Conservation (phyloP, 2,888 invertebrate genomes). For the Tetragonisca angustula region DNA sequence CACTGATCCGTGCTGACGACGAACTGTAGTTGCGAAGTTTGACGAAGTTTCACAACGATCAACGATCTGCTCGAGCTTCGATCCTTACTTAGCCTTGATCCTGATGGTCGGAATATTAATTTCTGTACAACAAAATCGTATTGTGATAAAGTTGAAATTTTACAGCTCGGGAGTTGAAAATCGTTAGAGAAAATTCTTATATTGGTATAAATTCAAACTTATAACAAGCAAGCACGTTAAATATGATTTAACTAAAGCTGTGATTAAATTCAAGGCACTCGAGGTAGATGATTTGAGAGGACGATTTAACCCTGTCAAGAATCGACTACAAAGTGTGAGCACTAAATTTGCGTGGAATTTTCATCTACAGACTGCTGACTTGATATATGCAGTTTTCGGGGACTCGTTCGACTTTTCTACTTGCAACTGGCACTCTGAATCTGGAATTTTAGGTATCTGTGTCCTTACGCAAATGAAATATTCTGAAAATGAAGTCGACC, state of each 20-base stretch:
- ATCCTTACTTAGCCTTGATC: neutral
- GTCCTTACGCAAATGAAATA: neutral
- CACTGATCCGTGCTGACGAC: slow-evolving; percentile 1
- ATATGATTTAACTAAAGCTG: neutral
- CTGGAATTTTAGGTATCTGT: neutral
- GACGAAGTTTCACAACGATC: neutral
- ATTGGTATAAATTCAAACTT: neutral
- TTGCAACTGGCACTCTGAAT: neutral
- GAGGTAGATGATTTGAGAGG: neutral
- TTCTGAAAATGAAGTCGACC: neutral
- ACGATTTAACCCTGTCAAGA: neutral
- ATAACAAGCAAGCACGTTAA: neutral
- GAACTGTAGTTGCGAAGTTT: neutral
- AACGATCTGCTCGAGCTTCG: neutral
- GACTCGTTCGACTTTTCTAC: neutral
- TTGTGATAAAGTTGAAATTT: neutral
- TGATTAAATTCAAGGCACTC: neutral
- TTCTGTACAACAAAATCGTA: neutral
- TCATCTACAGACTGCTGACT: neutral
- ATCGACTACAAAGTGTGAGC: too few relatives aligned
- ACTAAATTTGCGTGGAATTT: neutral
- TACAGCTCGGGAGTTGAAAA: neutral
- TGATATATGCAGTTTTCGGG: neutral
- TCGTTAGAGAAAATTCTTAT: neutral
- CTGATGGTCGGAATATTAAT: neutral